A percentile compares a stretch with the other conserved stretches of the same genome.
Evolutionary conservation across 2,113 vertebrate species (phyloP).

Genomic region (Erinaceus europaeus): DNA sequence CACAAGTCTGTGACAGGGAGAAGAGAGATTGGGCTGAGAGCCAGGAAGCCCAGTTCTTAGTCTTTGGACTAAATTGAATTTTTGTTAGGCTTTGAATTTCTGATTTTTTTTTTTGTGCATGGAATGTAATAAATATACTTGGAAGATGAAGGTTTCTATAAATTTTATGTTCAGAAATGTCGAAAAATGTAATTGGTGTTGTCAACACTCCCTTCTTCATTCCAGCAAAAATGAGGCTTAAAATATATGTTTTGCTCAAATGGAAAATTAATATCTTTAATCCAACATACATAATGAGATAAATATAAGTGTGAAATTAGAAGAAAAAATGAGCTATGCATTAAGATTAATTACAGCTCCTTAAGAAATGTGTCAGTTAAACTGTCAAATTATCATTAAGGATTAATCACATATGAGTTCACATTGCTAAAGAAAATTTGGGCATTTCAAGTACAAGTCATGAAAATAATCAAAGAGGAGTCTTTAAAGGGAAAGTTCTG

Average conservation of each 20-base stretch:
- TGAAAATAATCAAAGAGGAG: constrained; percentile 38
- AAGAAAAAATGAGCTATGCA: constrained; percentile 16
- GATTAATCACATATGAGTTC: constrained; percentile 39
- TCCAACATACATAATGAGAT: constrained; percentile 38
- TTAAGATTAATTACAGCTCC: constrained; percentile 59
- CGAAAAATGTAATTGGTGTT: constrained; percentile 42
- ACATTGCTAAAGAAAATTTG: constrained; percentile 47
- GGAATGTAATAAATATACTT: constrained; percentile 40
- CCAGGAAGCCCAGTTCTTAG: not conserved
- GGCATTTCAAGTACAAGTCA: constrained; percentile 40
- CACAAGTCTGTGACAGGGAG: not conserved
- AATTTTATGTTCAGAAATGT: constrained; percentile 47
- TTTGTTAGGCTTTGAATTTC: constrained; percentile 35
- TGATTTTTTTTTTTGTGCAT: not conserved
- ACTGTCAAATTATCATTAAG: constrained; percentile 47
- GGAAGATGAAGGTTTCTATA: constrained; percentile 11
- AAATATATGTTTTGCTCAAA: constrained; percentile 45
- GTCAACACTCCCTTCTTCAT: constrained; percentile 29
- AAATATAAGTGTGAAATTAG: constrained; percentile 43
- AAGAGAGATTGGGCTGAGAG: not conserved
- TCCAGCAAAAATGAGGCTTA: constrained; percentile 23
- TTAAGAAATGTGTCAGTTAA: constrained; percentile 50
- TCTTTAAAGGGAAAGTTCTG: constrained; percentile 18
- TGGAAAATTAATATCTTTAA: constrained; percentile 56
- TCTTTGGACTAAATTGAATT: constrained; percentile 6